Conservation (phyloP, 2,888 invertebrate genomes). For the Pediacus dermestoides region DNA sequence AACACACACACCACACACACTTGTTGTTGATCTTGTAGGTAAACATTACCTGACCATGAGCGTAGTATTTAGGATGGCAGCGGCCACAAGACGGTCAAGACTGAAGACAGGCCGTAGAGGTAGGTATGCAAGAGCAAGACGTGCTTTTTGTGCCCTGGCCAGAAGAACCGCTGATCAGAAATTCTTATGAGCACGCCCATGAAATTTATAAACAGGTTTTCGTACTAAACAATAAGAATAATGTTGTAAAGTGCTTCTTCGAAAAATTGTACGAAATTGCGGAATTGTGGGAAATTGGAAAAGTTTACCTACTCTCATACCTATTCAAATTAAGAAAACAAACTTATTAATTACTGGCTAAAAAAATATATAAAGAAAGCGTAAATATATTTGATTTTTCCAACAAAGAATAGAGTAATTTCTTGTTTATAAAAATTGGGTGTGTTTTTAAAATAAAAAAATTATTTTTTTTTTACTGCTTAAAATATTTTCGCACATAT, state of each 20-base stretch:
- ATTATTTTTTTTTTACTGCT: no score
- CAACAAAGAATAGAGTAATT: no score
- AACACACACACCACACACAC: conserved; percentile 3
- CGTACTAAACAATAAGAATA: conserved; percentile 18
- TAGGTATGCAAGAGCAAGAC: no score
- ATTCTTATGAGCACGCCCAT: conserved; percentile 17
- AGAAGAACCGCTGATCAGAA: conserved; percentile 15
- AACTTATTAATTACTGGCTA: no score
- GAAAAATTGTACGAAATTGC: conserved; percentile 9
- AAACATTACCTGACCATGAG: conserved; percentile 9
- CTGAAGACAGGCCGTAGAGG: conserved; percentile 3
- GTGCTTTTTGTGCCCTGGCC: conserved; percentile 8
- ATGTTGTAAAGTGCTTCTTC: conserved; percentile 10
- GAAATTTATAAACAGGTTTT: conserved; percentile 20
- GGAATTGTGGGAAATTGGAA: no score
- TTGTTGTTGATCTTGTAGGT: conserved; percentile 5
- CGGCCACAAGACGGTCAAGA: conserved; percentile 5
- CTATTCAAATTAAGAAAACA: no score
- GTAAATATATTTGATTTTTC: no score
- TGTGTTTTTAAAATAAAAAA: no score
- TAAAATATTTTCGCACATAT: no score
- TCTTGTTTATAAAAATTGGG: no score
- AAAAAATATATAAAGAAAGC: no score
- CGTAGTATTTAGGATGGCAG: conserved; percentile 7
- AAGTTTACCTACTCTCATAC: no score